Conservation (phyloP, 2,888 invertebrate genomes). For the Anoncus sp. region DNA sequence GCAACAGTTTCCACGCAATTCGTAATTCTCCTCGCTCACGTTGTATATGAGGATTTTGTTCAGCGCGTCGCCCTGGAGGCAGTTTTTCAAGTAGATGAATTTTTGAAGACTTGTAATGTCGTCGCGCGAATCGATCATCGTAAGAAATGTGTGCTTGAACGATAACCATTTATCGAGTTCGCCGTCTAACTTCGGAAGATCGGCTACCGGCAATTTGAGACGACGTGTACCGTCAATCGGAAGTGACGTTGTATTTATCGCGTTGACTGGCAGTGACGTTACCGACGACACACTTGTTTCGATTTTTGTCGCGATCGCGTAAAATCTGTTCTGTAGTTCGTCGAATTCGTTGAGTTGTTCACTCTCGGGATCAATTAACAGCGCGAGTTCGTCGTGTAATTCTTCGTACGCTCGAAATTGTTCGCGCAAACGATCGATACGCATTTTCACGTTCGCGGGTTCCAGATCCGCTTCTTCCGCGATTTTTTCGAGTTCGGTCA, state of each 20-base stretch:
- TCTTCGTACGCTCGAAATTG: constrained; percentile 49
- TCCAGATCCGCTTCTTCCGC: constrained; percentile 29
- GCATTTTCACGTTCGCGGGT: constrained; percentile 34
- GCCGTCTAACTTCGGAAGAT: constrained; percentile 47
- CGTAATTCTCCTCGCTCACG: constrained; percentile 55
- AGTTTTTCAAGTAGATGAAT: constrained; percentile 49
- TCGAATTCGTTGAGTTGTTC: constrained; percentile 37
- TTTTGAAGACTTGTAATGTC: constrained; percentile 57
- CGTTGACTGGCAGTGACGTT: constrained; percentile 1
- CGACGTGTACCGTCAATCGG: constrained; percentile 33
- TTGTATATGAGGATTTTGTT: constrained; percentile 48
- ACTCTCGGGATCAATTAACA: constrained; percentile 34
- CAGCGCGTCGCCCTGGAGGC: constrained; percentile 45
- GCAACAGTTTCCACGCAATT: constrained; percentile 46
- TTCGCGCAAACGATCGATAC: constrained; percentile 19
- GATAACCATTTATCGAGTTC: constrained; percentile 46
- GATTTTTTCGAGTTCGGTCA: constrained; percentile 46
- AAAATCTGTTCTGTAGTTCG: constrained; percentile 35
- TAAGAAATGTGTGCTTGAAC: constrained; percentile 61
- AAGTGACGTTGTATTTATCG: constrained; percentile 9
- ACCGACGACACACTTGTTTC: neutral
- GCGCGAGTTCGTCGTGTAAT: constrained; percentile 41
- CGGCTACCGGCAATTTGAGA: constrained; percentile 46
- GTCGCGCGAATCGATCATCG: constrained; percentile 55
- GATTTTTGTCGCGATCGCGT: constrained; percentile 44